Percentiles rank a stretch among this genome's conserved stretches.
phyloP scores from a whole-genome alignment of 2,888 invertebrate genomes.

The Nephrotoma guestfalica region DNA sequence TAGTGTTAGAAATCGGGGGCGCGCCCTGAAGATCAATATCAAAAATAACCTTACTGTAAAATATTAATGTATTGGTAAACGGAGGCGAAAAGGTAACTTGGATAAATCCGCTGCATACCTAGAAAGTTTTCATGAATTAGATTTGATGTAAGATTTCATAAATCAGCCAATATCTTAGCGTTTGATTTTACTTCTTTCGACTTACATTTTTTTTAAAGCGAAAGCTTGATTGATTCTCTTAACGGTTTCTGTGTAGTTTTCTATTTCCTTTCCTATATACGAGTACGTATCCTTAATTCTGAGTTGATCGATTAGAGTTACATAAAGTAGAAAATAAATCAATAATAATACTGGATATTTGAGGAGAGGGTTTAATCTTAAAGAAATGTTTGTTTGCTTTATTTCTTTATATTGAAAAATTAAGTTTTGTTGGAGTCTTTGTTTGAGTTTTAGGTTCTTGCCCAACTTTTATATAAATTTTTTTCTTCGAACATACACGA shows the following conservation, averaged over 20 bases:
- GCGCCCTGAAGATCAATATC: neutral
- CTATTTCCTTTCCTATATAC: too few species aligned
- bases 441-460: neutral
- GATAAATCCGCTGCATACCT: too few species aligned
- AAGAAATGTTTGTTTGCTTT: neutral
- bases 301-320: neutral
- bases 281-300: neutral
- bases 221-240: neutral
- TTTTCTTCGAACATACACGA: neutral
- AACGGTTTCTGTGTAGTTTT: neutral
- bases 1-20: neutral
- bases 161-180: neutral
- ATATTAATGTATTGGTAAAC: neutral
- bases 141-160: neutral
- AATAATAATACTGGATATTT: neutral
- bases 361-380: neutral
- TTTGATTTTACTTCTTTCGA: neutral
- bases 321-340: too few species aligned
- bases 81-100: too few species aligned
- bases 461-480: neutral
- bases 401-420: neutral
- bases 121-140: too few species aligned
- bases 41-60: neutral
- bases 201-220: neutral
- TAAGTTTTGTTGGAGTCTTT: neutral